Conservation (phyloP, 2,113 vertebrate genomes). For the Limnothrissa miodon region DNA sequence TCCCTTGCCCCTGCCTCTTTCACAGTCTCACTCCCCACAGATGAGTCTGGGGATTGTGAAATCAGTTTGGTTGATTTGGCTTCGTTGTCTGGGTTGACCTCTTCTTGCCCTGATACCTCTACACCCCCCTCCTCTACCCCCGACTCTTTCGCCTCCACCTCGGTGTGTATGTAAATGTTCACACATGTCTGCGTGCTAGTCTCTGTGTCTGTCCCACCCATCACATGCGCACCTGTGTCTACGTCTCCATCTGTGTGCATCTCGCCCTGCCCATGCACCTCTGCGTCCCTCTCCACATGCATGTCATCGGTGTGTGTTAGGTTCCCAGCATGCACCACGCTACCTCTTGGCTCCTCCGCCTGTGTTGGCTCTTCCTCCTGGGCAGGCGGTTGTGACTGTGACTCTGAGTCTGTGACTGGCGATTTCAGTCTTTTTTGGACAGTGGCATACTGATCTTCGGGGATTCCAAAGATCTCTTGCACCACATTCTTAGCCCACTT, state of each 20-base stretch:
- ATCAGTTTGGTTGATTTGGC: background rate
- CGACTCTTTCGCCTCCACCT: slow-evolving; percentile 33
- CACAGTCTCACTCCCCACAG: background rate
- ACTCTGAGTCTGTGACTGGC: slow-evolving; percentile 27
- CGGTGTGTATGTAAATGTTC: background rate
- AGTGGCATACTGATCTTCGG: slow-evolving; percentile 44
- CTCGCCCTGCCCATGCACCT: background rate
- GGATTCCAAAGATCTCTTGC: slow-evolving; percentile 62
- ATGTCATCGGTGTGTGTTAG: slow-evolving; percentile 36
- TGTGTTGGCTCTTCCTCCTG: slow-evolving; percentile 40
- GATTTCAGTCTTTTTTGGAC: slow-evolving; percentile 23
- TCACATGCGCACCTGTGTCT: slow-evolving; percentile 53
- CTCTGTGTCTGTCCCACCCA: slow-evolving; percentile 34
- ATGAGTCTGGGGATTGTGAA: background rate
- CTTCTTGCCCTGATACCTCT: slow-evolving; percentile 22
- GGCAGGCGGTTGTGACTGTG: slow-evolving; percentile 6
- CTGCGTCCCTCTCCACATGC: slow-evolving; percentile 49
- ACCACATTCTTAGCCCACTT: slow-evolving; percentile 71
- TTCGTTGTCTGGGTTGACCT: background rate
- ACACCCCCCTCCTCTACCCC: slow-evolving; percentile 24
- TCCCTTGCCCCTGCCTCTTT: slow-evolving; percentile 15
- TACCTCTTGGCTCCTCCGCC: slow-evolving; percentile 61
- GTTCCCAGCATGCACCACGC: slow-evolving; percentile 30
- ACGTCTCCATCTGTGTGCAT: slow-evolving; percentile 46
- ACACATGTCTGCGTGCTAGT: slow-evolving; percentile 37